Evolutionary conservation across 64 coral and sea anemone genomes (phyloP).

Genomic region (Exaiptasia diaphana): DNA sequence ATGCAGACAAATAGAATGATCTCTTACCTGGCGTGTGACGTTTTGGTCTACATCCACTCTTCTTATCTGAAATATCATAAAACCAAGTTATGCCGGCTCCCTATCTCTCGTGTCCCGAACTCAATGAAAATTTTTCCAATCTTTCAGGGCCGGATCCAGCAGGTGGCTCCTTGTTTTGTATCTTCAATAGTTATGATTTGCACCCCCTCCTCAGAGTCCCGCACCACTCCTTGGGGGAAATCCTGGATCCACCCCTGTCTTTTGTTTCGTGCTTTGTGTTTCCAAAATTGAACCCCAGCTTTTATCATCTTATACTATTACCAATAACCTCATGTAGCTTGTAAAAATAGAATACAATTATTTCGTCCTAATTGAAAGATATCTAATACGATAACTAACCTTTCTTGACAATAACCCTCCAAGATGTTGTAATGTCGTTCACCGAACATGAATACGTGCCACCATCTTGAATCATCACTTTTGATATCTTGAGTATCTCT

Average conservation of each 20-base stretch:
- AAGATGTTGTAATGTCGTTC: not conserved
- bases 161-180: not conserved
- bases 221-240: not conserved
- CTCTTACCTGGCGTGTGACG: not conserved
- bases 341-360: too few species aligned
- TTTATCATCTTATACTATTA: too few species aligned
- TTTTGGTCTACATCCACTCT: not conserved
- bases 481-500: not conserved
- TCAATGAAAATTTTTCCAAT: not conserved
- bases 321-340: not conserved
- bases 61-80: not conserved
- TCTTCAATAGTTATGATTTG: not conserved
- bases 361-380: too few species aligned
- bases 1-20: not conserved
- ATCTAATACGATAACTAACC: not conserved
- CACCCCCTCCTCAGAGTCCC: too few species aligned
- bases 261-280: too few species aligned
- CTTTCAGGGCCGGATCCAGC: not conserved
- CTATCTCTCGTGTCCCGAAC: not conserved
- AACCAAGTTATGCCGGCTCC: not conserved
- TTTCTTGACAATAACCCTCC: not conserved
- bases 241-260: too few species aligned
- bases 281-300: too few species aligned
- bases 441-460: not conserved
- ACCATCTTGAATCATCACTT: not conserved